Base-by-base conservation (phyloP, 2,113 vertebrate genomes). In the Mormoops blainvillei region DNA sequence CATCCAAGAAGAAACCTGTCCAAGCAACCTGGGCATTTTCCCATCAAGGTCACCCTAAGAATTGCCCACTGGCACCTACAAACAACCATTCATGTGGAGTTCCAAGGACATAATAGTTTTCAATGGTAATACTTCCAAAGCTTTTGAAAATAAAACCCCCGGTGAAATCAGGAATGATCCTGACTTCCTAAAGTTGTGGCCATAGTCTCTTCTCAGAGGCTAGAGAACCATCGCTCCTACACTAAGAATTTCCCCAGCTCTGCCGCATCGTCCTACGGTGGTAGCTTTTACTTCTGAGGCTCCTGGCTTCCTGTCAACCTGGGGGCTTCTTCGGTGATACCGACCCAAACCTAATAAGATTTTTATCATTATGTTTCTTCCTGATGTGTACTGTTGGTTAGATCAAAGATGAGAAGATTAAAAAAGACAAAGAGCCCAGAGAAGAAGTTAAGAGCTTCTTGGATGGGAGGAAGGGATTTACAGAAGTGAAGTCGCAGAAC, bases 401-500 rank as follows among this genome's bases (percentile, higher is more conserved):
- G 99, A 97, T 98, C 97, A 99, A 98, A 96, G 99, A 99, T 87
- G 98, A 98, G 91, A 98, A 98, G 87, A 86, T 94, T 48, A 97
- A 96, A 89, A 98, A 98, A 97, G 98, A 97, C 48, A 99, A 98
- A 97, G 97, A 97, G 18, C 96, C 98, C 88, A 98, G 97, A 91
- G 98, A 98, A 20, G 99, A 99, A 74, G 96, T 98, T 10, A 98
- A 98, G 89, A 98, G 98, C 58, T 94, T 98, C 95, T 98, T 98
- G 98, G 98, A 98, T 95, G 97, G 97, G 31, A 99, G 99, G 98
- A 99, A 98, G 33, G 98, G 98, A 20, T 38, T 94, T 86, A 96
- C 98, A 43, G 99, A 99, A 0, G 95, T 97, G 87, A 99, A 99
- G 97, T 98, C 99, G 26, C 99, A 99, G 97, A 99, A 99, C 0